Conservation (phyloP, 1,140 invertebrate genomes). For the Camponotus pennsylvanicus region DNA sequence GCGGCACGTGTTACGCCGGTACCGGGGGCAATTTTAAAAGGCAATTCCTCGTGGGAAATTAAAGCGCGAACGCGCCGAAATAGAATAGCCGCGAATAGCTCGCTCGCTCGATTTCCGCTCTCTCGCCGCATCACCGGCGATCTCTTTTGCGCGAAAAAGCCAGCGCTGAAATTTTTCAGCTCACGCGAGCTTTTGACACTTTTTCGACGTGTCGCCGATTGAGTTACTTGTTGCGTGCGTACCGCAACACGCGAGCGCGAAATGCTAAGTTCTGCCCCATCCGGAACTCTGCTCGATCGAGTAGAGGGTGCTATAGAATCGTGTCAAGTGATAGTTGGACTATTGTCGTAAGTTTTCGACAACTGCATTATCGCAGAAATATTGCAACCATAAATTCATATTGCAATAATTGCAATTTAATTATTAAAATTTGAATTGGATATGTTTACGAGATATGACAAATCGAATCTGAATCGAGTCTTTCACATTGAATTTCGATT, state of each 20-base stretch:
- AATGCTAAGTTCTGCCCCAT: slow-evolving; percentile 32
- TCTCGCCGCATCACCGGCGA: slow-evolving; percentile 8
- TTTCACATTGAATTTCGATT: not conserved
- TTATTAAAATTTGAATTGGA: not conserved
- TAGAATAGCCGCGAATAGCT: slow-evolving; percentile 34
- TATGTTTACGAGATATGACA: too few relatives aligned
- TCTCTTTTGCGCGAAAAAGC: slow-evolving; percentile 23
- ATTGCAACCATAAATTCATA: not conserved
- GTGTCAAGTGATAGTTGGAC: not conserved
- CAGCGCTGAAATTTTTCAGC: slow-evolving; percentile 49
- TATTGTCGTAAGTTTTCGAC: not conserved
- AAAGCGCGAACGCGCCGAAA: slow-evolving; percentile 55
- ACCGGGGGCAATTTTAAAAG: slow-evolving; percentile 54
- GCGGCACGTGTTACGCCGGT: slow-evolving; percentile 50
- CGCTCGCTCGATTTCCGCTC: slow-evolving; percentile 47
- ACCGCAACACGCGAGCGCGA: slow-evolving; percentile 22
- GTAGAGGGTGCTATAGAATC: not conserved
- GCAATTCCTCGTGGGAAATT: slow-evolving; percentile 60
- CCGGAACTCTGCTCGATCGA: slow-evolving; percentile 24
- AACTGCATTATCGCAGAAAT: not conserved
- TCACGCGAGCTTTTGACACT: slow-evolving; percentile 63
- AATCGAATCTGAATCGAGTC: too few relatives aligned
- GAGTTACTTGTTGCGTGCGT: slow-evolving; percentile 59
- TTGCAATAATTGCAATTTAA: not conserved
- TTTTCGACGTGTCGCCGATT: slow-evolving; percentile 55